Conservation (phyloP, 1,140 invertebrate species). For the Medauroidea extradentata region DNA sequence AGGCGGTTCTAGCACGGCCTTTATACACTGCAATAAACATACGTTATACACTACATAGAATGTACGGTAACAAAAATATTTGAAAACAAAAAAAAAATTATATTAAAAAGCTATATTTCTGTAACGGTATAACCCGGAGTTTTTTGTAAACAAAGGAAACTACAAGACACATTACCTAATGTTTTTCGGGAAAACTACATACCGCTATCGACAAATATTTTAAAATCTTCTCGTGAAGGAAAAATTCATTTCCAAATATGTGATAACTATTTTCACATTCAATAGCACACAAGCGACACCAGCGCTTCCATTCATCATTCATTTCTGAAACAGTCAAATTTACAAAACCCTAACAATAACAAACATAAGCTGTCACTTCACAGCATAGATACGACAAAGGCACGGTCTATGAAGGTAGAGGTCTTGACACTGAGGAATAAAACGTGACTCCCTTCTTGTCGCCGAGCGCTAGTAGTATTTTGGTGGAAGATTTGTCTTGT, state of each 20-base stretch:
- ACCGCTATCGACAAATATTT: slow-evolving; percentile 15
- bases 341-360: too few relatives aligned
- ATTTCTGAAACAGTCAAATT: slow-evolving; percentile 1
- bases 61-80: neutral
- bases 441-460: too few relatives aligned
- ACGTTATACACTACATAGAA: neutral
- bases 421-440: too few relatives aligned
- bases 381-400: too few relatives aligned
- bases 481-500: too few relatives aligned
- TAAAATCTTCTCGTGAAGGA: slow-evolving; percentile 8
- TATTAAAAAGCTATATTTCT: neutral
- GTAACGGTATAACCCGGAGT: neutral
- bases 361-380: too few relatives aligned
- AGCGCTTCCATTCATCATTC: slow-evolving; percentile 11
- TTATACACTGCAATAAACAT: neutral
- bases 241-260: slow-evolving; percentile 6
- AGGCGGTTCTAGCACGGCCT: too few relatives aligned
- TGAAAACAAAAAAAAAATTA: neutral
- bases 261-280: neutral
- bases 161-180: neutral
- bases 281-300: slow-evolving; percentile 17
- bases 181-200: too few relatives aligned
- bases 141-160: slow-evolving; percentile 10
- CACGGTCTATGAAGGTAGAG: too few relatives aligned
- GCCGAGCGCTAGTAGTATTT: too few relatives aligned